Percentiles rank a stretch among this genome's conserved stretches.
These are phyloP conservation scores for Atherix ibis DNA, from an alignment of 2,888 invertebrate genomes.

Conservation along the genomic window DNA sequence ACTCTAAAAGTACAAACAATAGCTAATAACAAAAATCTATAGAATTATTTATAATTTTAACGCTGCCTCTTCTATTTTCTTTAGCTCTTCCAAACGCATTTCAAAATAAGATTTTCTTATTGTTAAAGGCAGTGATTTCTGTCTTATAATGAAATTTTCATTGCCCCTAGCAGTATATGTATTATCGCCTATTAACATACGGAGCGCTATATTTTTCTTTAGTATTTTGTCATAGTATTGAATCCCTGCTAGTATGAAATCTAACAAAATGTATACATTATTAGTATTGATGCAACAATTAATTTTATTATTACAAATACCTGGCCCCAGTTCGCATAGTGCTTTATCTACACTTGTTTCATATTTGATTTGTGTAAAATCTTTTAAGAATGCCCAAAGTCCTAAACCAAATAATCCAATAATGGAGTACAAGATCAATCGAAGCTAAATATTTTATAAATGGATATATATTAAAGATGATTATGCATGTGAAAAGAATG, in stretches of 20 bases:
- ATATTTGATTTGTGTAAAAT: constrained; percentile 43
- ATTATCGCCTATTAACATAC: constrained; percentile 46
- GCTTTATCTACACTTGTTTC: constrained; percentile 47
- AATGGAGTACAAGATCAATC: constrained; percentile 38
- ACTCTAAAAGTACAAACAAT: no score
- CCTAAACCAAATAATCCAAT: constrained; percentile 40
- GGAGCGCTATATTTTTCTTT: constrained; percentile 55
- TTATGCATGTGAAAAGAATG: no score
- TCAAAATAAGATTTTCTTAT: constrained; percentile 52
- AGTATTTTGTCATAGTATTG: constrained; percentile 60
- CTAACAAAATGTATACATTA: constrained; percentile 4
- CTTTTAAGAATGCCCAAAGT: constrained; percentile 47
- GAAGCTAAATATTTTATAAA: constrained; percentile 16
- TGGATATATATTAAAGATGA: background rate
- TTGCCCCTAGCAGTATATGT: constrained; percentile 53
- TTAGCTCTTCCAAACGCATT: constrained; percentile 31
- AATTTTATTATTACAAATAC: constrained; percentile 1
- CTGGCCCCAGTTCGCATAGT: constrained; percentile 41
- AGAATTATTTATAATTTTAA: background rate
- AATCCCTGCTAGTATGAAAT: constrained; percentile 55
- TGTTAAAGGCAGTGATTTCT: constrained; percentile 46
- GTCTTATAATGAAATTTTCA: constrained; percentile 47
- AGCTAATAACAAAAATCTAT: background rate
- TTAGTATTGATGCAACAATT: no score
- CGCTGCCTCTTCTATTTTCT: no score